These are phyloP conservation scores for Cactoblastis cactorum DNA, from an alignment of 2,888 invertebrate species.

Conservation along the genomic window DNA sequence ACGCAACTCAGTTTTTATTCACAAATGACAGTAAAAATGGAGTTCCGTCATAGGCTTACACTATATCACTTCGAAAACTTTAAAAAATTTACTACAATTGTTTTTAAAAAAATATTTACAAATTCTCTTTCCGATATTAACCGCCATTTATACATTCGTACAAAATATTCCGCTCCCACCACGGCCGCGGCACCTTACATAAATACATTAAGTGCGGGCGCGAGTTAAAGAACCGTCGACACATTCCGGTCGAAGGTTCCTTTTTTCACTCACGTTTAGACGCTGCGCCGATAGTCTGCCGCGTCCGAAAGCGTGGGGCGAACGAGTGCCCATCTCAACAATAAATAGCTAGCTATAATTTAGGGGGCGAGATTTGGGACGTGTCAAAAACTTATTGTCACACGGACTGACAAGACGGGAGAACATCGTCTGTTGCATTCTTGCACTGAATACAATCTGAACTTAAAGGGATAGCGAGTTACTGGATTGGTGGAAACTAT, in stretches of 20 bases:
- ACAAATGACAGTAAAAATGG: background rate
- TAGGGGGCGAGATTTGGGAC: background rate
- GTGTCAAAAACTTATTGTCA: background rate
- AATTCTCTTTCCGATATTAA: constrained; percentile 32
- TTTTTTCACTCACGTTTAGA: no score
- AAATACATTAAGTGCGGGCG: no score
- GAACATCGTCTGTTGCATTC: no score
- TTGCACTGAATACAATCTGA: no score
- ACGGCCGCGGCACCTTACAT: background rate
- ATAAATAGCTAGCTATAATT: background rate
- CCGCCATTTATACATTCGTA: constrained; percentile 5
- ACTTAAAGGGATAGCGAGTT: no score
- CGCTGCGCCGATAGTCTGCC: no score
- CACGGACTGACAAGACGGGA: background rate
- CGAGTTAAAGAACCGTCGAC: no score
- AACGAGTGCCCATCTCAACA: background rate
- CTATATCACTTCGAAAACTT: constrained; percentile 12
- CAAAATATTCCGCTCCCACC: constrained; percentile 1
- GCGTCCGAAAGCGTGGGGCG: no score
- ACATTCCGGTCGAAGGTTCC: no score
- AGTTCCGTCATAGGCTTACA: constrained; percentile 2
- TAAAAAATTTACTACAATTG: constrained; percentile 43
- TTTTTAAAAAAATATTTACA: constrained; percentile 64
- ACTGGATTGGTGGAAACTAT: no score
- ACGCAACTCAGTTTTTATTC: background rate